These are phyloP conservation scores for Samia ricini DNA, from an alignment of 1,140 invertebrate genomes.

Conservation along the genomic window DNA sequence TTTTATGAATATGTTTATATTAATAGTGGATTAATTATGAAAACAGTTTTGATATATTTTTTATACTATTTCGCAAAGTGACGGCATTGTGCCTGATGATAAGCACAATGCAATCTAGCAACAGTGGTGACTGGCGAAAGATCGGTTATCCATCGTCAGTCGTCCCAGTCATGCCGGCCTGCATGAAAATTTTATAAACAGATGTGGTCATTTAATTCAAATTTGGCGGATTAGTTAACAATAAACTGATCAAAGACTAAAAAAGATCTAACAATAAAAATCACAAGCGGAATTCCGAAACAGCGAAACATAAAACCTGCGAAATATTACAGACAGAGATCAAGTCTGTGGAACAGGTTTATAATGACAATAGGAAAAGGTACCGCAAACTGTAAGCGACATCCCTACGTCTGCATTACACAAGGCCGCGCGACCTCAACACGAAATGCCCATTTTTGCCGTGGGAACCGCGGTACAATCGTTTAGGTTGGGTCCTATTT, in stretches of 20 bases:
- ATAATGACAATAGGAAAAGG: not conserved
- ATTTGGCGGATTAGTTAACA: too few relatives aligned
- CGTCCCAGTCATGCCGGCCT: too few relatives aligned
- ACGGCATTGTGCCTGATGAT: too few relatives aligned
- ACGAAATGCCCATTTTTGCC: conserved; percentile 23
- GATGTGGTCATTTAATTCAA: too few relatives aligned
- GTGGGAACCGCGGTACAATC: conserved; percentile 34
- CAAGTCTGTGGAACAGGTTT: not conserved
- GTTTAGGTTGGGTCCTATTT: conserved; percentile 15
- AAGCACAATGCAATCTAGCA: too few relatives aligned
- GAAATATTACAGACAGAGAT: not conserved
- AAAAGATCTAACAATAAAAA: not conserved
- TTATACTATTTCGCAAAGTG: too few relatives aligned
- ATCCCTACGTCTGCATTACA: conserved; percentile 18
- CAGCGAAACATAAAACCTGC: not conserved
- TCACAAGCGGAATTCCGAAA: not conserved
- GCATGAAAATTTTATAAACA: too few relatives aligned
- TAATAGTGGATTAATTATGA: too few relatives aligned
- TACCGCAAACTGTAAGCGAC: conserved; percentile 14
- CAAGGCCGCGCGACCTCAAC: conserved; percentile 31
- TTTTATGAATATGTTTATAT: too few relatives aligned
- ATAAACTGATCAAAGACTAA: not conserved
- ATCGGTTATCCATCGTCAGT: too few relatives aligned
- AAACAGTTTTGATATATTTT: too few relatives aligned
- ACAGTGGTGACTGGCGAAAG: too few relatives aligned